Evolutionary conservation across 2,113 vertebrate species (phyloP).

Genomic region (Poecile atricapillus): DNA sequence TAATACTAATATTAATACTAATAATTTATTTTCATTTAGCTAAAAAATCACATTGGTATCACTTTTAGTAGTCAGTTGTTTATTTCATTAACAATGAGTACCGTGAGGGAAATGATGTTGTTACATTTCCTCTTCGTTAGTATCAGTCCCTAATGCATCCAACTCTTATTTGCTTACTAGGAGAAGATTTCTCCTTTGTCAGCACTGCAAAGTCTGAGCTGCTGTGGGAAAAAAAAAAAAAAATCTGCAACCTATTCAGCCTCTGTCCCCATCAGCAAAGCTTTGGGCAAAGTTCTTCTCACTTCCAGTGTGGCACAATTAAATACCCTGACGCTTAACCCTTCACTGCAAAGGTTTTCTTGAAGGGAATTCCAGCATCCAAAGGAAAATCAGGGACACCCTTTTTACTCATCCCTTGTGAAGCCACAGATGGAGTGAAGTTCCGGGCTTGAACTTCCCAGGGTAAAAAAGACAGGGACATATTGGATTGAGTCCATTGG

Average conservation of each 20-base stretch:
- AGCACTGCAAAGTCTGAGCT: conserved; percentile 36
- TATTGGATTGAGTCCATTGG: neutral
- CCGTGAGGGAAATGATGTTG: neutral
- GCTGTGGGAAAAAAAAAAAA: neutral
- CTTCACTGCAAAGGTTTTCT: neutral
- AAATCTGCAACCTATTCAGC: conserved; percentile 34
- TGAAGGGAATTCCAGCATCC: neutral
- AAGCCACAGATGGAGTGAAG: neutral
- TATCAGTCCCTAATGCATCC: neutral
- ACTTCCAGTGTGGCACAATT: neutral
- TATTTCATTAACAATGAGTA: neutral
- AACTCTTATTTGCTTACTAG: conserved; percentile 27
- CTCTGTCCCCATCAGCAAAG: conserved; percentile 49
- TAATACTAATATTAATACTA: too few species aligned
- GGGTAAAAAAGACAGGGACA: neutral
- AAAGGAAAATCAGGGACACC: neutral
- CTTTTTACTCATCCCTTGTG: neutral
- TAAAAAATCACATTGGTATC: neutral
- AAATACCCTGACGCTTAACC: neutral
- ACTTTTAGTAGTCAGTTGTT: neutral
- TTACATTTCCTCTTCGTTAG: conserved; percentile 28
- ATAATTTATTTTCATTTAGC: neutral
- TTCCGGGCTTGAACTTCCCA: neutral
- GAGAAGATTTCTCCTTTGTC: conserved; percentile 47
- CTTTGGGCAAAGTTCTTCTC: conserved; percentile 20